A percentile compares a stretch with the other conserved stretches of the same genome.
These are phyloP conservation scores for Drosophila buzzatii DNA, from an alignment of 2,888 invertebrate genomes.

Conservation along the genomic window DNA sequence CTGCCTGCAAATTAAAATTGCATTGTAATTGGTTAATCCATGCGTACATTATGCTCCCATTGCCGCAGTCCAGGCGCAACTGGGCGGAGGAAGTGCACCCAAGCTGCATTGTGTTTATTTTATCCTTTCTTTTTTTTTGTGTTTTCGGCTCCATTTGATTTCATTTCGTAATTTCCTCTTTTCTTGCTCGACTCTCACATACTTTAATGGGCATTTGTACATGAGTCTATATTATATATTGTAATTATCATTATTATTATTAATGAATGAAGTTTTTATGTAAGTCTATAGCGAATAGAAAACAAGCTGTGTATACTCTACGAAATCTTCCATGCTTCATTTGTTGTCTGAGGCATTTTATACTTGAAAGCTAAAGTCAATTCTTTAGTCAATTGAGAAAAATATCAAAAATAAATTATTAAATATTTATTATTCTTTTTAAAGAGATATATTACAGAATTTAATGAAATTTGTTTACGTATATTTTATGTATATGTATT, in stretches of 20 bases:
- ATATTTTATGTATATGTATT: not conserved
- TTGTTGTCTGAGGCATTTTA: too few species aligned
- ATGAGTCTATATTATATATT: not conserved
- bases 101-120: constrained; percentile 31
- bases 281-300: not conserved
- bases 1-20: constrained; percentile 84
- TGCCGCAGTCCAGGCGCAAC: constrained; percentile 42
- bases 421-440: too few species aligned
- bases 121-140: not conserved
- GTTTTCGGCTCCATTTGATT: constrained; percentile 19
- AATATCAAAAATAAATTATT: too few species aligned
- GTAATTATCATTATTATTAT: not conserved
- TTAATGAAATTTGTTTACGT: too few species aligned
- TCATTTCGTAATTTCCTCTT: not conserved
- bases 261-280: not conserved
- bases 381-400: not conserved
- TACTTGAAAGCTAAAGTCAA: too few species aligned
- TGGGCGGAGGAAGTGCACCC: constrained; percentile 50
- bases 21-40: constrained; percentile 85
- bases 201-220: not conserved
- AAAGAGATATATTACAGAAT: too few species aligned
- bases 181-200: not conserved
- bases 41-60: constrained; percentile 77
- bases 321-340: too few species aligned
- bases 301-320: not conserved